Evolutionary conservation across 1,140 invertebrate genomes (phyloP), one percentile per base, ranked within the genome.

Genomic region (Mamestra configurata): DNA sequence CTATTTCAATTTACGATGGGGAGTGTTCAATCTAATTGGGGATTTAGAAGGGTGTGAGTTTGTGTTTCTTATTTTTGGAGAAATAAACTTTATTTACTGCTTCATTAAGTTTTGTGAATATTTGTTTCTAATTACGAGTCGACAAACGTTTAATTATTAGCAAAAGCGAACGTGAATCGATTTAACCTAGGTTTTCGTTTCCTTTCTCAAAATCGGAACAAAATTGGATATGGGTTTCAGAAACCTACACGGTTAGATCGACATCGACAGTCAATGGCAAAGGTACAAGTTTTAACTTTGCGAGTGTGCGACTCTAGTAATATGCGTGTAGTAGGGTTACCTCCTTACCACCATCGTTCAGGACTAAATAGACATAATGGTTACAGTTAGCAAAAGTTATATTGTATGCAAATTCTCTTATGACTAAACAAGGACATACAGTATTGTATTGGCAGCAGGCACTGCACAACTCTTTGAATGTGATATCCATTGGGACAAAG

Each of bases 1-100:
- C 68, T 40, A 73, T 73, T 73, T 73, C 18, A 73, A 73, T 73
- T 73, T 57, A 73, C 71, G 51, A 73, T 13, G 51, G 49, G 31
- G 51, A 57, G 51, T 15, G 51, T 73, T 37, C 27, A 55, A 73
- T 73, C 71, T 37, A 73, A 40, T 73, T 55, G 51, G 20, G 4
- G 27, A 37, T 55, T 73, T 73, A 22, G 35, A 37, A 55, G 18
- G 51, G 31, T 40, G 66, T 49, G 22, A 40, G 51, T 40, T 31
- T 22, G 10, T 73, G 7, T 66, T 11, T 40, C n/a, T 66, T 40
- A 66, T 37, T 66, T 64, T 66, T 40, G 35, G 11, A 64, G 35
- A 20, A 59, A 66, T 66, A 22, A 4, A 20, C n/a, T 66, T 66
- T 66, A 66, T 40, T 66, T 66, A 66, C 35, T 66, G 61, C 61